Evolutionary conservation across 2,888 invertebrate genomes (phyloP).

Genomic region (Crematogaster levior): DNA sequence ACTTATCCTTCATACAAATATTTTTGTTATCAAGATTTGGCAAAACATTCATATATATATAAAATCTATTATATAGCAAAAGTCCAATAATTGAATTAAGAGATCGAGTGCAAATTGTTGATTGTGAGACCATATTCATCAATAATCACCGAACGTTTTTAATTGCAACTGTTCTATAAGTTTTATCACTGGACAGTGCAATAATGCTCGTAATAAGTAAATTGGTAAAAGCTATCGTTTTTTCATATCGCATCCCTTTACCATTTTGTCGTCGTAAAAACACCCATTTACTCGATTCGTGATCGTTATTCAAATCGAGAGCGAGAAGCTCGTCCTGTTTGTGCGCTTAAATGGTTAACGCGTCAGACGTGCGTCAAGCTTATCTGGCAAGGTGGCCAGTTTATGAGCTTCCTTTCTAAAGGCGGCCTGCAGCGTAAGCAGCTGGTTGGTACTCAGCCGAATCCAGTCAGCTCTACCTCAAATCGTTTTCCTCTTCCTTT

Average conservation of each 20-base stretch:
- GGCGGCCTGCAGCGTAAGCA: conserved; percentile 56
- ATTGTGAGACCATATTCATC: not conserved
- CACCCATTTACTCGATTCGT: conserved; percentile 32
- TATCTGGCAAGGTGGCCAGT: conserved; percentile 76
- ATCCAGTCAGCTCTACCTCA: not conserved
- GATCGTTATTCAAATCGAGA: conserved; percentile 71
- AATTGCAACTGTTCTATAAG: not conserved
- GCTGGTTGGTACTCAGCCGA: conserved; percentile 55
- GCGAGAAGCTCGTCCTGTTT: conserved; percentile 38
- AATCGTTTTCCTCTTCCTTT: conserved; percentile 54
- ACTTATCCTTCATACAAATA: not conserved
- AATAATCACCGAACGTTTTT: not conserved
- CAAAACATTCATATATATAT: not conserved
- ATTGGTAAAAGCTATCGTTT: not conserved
- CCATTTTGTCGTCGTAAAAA: conserved; percentile 20
- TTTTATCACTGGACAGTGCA: not conserved
- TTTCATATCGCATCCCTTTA: not conserved
- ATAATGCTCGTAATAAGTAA: conserved; percentile 1
- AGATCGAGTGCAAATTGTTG: not conserved
- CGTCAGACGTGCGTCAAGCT: conserved; percentile 55
- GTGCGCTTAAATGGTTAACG: conserved; percentile 39
- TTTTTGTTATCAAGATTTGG: not conserved
- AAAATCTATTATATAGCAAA: not conserved
- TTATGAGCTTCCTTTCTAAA: conserved; percentile 70
- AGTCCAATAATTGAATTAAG: not conserved